phyloP scores from a whole-genome alignment of 2,888 invertebrate genomes.

The Hylaea fasciaria region DNA sequence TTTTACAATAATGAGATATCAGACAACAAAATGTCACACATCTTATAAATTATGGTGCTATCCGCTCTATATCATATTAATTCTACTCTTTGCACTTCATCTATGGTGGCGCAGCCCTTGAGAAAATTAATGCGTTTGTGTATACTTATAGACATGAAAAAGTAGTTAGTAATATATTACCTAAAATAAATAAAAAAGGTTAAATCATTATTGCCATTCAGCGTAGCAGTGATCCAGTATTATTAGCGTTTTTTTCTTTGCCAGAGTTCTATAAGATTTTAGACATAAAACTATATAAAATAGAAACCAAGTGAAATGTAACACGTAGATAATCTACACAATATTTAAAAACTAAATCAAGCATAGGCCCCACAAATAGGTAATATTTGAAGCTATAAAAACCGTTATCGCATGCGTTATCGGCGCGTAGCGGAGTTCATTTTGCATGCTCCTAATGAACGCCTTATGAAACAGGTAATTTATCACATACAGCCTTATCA shows the following conservation, averaged over 20 bases:
- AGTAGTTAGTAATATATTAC: slow-evolving; percentile 21
- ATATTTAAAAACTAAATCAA: slow-evolving; percentile 56
- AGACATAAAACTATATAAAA: slow-evolving; percentile 31
- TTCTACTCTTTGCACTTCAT: slow-evolving; percentile 50
- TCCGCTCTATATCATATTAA: slow-evolving; percentile 46
- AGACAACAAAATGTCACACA: not conserved
- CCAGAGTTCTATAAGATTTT: not conserved
- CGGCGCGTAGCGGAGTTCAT: slow-evolving; percentile 82
- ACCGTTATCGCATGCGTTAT: slow-evolving; percentile 78
- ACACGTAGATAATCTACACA: slow-evolving; percentile 21
- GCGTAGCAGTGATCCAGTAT: too few species aligned
- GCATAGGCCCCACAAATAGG: slow-evolving; percentile 73
- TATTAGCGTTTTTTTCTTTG: too few species aligned
- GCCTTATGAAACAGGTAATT: slow-evolving; percentile 84
- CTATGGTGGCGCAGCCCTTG: slow-evolving; percentile 47
- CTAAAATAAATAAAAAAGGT: too few species aligned
- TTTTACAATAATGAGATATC: too few species aligned
- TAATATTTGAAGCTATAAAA: slow-evolving; percentile 82
- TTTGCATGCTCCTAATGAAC: slow-evolving; percentile 83
- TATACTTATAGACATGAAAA: slow-evolving; percentile 40
- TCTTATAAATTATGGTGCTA: slow-evolving; percentile 24
- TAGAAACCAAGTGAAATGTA: not conserved
- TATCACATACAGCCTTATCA: slow-evolving; percentile 82
- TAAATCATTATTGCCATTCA: slow-evolving; percentile 43
- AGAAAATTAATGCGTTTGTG: slow-evolving; percentile 55